Percentiles rank a stretch among this genome's conserved stretches.
Evolutionary conservation across 1,140 invertebrate species (phyloP).

Genomic region (Steinernema feltiae): DNA sequence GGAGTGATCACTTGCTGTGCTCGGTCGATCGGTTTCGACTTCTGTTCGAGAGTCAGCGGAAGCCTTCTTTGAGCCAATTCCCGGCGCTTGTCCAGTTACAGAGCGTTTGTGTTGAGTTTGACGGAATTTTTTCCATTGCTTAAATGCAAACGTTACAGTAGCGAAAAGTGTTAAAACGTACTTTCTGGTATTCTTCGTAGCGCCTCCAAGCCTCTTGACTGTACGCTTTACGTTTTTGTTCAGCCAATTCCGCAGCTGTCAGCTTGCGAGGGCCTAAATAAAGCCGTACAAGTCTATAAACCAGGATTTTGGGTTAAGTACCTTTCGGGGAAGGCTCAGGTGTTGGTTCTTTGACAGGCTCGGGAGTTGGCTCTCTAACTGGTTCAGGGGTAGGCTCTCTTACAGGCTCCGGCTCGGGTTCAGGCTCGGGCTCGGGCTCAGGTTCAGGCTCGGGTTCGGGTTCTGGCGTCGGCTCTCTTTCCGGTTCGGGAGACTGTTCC

Average conservation of each 20-base stretch:
- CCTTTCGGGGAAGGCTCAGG: slow-evolving; percentile 23
- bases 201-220: slow-evolving; percentile 55
- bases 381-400: slow-evolving; percentile 45
- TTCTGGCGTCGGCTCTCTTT: slow-evolving; percentile 14
- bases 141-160: slow-evolving; percentile 4
- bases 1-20: too few relatives aligned
- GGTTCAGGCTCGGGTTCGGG: slow-evolving; percentile 46
- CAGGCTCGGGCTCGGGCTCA: slow-evolving; percentile 35
- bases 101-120: slow-evolving; percentile 26
- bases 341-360: slow-evolving; percentile 29
- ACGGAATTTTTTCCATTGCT: slow-evolving; percentile 44
- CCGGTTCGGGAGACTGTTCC: slow-evolving; percentile 2
- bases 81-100: too few relatives aligned
- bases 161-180: slow-evolving; percentile 21
- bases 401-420: slow-evolving; percentile 44
- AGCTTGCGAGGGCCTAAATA: slow-evolving; percentile 15
- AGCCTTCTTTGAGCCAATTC: too few relatives aligned
- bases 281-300: not conserved
- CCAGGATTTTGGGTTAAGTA: too few relatives aligned
- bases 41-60: too few relatives aligned
- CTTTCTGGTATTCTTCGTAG: slow-evolving; percentile 56
- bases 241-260: slow-evolving; percentile 41
- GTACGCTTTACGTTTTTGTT: slow-evolving; percentile 45
- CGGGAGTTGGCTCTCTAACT: slow-evolving; percentile 35
- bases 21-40: too few relatives aligned